Conservation (phyloP, 2,113 vertebrate genomes). For the Egretta garzetta region DNA sequence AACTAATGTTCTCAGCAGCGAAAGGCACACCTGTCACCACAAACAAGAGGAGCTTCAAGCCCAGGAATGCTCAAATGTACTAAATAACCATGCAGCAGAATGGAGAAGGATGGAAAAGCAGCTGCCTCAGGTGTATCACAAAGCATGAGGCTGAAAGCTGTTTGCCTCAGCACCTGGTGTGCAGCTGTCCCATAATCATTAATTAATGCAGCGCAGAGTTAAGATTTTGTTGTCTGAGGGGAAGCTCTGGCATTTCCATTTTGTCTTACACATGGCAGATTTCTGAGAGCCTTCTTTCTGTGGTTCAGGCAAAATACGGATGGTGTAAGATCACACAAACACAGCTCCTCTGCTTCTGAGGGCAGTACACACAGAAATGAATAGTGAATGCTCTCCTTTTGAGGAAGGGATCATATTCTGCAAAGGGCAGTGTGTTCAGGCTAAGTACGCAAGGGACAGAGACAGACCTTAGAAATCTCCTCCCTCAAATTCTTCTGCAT, state of each 20-base stretch:
- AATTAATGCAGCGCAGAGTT: not conserved
- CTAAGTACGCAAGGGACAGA: not conserved
- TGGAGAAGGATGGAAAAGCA: not conserved
- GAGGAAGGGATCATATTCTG: not conserved
- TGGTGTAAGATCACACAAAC: not conserved
- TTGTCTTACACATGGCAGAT: not conserved
- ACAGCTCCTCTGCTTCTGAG: not conserved
- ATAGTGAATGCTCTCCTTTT: not conserved
- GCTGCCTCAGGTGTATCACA: conserved; percentile 16
- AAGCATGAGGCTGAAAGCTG: not conserved
- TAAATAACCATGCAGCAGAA: not conserved
- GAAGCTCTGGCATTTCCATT: not conserved
- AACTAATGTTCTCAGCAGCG: not conserved
- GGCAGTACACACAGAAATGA: not conserved
- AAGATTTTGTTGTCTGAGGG: not conserved
- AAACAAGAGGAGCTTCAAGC: not conserved
- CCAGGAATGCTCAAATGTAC: not conserved
- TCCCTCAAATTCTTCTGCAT: not conserved
- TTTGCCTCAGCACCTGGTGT: conserved; percentile 35
- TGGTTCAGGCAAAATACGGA: not conserved
- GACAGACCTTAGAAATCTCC: not conserved
- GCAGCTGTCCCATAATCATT: not conserved
- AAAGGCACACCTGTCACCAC: conserved; percentile 28
- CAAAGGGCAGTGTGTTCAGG: not conserved
- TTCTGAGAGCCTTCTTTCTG: not conserved